Evolutionary conservation across 2,113 vertebrate genomes (phyloP).

Genomic region (Callocephalon fimbriatum): DNA sequence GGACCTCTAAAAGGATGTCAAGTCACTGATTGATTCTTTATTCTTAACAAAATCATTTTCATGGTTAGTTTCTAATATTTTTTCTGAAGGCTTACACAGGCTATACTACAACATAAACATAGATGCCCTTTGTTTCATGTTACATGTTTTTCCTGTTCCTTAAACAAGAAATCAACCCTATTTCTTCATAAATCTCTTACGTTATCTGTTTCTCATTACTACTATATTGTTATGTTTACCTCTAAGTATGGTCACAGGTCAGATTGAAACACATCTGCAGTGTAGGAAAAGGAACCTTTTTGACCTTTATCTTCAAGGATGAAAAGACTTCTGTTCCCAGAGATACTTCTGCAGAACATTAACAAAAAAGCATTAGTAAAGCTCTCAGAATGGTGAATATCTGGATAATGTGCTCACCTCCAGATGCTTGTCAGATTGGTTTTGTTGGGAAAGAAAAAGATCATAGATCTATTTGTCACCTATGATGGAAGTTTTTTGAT

Average conservation of each 20-base stretch:
- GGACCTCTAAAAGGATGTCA: not conserved
- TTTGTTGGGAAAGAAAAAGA: not conserved
- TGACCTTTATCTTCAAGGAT: not conserved
- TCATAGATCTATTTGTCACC: not conserved
- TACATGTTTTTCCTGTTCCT: not conserved
- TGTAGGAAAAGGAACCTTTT: not conserved
- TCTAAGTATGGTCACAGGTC: not conserved
- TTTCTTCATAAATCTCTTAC: not conserved
- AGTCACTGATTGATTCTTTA: not conserved
- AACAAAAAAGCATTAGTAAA: not conserved
- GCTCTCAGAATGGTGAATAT: not conserved
- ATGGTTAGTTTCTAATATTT: not conserved
- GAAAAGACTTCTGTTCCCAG: not conserved
- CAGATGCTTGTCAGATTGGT: not conserved
- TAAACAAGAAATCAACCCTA: not conserved
- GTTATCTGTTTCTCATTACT: not conserved
- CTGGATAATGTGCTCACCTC: not conserved
- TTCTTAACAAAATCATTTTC: not conserved
- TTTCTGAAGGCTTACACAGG: not conserved
- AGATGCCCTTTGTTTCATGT: not conserved
- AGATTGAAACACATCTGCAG: not conserved
- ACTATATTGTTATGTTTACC: not conserved
- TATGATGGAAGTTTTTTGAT: not conserved
- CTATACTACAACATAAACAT: not conserved
- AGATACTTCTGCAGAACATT: not conserved